Percentiles rank a stretch among this genome's conserved stretches.
Conservation (phyloP, 2,797 vertebrate species). For the Malacoctenus gilli region DNA sequence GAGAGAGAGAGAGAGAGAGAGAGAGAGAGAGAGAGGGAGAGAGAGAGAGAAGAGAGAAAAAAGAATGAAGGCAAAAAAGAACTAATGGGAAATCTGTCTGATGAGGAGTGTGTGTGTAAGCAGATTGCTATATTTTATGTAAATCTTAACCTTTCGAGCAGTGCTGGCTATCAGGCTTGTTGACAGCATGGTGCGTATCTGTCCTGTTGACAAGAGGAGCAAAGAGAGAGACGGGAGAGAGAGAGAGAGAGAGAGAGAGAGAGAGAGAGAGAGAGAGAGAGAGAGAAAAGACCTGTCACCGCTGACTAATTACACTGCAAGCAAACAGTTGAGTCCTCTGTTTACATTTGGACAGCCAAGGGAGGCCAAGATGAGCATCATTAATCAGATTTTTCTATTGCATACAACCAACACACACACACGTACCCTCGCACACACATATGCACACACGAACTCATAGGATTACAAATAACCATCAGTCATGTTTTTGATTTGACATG, state of each 20-base stretch:
- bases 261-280: slow-evolving; percentile 55
- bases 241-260: slow-evolving; percentile 48
- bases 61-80: slow-evolving; percentile 7
- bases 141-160: slow-evolving; percentile 75
- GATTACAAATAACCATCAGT: slow-evolving; percentile 72
- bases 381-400: slow-evolving; percentile 75
- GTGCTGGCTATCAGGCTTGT: slow-evolving; percentile 71
- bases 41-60: slow-evolving; percentile 11
- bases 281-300: slow-evolving; percentile 67
- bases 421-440: slow-evolving; percentile 23
- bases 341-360: slow-evolving; percentile 75
- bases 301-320: slow-evolving; percentile 76
- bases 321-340: slow-evolving; percentile 75
- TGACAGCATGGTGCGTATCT: slow-evolving; percentile 70
- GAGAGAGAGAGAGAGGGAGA: slow-evolving; percentile 12
- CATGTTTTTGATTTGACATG: slow-evolving; percentile 72
- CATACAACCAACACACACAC: slow-evolving; percentile 50
- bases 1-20: slow-evolving; percentile 10
- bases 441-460: slow-evolving; percentile 41
- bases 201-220: slow-evolving; percentile 70
- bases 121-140: slow-evolving; percentile 75
- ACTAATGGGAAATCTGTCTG: slow-evolving; percentile 56
- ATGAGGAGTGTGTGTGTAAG: slow-evolving; percentile 59
- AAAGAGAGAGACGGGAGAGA: slow-evolving; percentile 36
- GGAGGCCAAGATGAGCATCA: slow-evolving; percentile 72